These are phyloP conservation scores for Enteromius trimaculatus DNA, from an alignment of 2,797 vertebrate genomes.

Conservation along the genomic window DNA sequence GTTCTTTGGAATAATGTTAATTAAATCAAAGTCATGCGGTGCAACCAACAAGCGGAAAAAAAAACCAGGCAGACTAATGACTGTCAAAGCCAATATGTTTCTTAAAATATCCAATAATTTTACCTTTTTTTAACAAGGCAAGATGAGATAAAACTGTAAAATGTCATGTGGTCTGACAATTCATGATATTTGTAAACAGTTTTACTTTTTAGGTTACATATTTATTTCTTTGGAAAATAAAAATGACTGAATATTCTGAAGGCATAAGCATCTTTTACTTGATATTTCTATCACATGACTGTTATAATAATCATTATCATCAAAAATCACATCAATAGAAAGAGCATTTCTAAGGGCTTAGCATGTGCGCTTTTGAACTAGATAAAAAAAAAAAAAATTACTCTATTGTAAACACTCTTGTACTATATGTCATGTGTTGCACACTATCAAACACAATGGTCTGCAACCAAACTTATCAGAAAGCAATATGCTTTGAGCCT, in stretches of 20 bases:
- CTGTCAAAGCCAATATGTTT: neutral
- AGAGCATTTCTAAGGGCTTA: neutral
- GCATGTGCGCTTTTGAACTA: neutral
- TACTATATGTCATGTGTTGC: neutral
- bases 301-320: neutral
- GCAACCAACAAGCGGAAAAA: neutral
- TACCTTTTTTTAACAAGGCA: neutral
- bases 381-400: too few relatives aligned
- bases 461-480: neutral
- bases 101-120: neutral
- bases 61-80: neutral
- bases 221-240: neutral
- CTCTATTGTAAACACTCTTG: slow-evolving; percentile 3
- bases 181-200: neutral
- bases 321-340: neutral
- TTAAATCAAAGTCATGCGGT: neutral
- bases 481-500: slow-evolving; percentile 10
- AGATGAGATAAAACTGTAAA: neutral
- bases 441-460: neutral
- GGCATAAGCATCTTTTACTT: neutral
- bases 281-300: neutral
- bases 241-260: neutral
- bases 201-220: neutral
- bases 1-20: neutral
- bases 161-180: neutral